Evolutionary conservation across 2,888 invertebrate genomes (phyloP).

Genomic region (Romanomermis culicivorax): DNA sequence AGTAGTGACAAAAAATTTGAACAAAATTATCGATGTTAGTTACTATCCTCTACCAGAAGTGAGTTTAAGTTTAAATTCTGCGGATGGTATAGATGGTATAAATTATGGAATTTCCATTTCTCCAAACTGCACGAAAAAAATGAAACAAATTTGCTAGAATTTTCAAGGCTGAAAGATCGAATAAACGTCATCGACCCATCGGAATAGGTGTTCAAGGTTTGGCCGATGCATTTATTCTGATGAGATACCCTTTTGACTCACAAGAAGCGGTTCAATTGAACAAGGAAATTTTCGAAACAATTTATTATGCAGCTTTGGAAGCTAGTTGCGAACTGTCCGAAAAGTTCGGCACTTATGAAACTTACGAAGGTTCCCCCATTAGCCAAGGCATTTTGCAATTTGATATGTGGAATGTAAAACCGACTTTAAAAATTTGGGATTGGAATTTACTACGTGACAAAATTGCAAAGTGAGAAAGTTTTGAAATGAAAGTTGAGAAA

Average conservation of each 20-base stretch:
- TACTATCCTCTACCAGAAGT: conserved; percentile 6
- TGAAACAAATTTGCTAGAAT: too few species aligned
- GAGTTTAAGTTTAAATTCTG: too few species aligned
- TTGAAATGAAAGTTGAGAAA: too few species aligned
- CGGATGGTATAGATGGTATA: too few species aligned
- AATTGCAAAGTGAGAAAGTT: conserved; percentile 44
- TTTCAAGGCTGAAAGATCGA: not conserved
- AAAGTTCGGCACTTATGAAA: conserved; percentile 5
- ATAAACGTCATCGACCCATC: conserved; percentile 6
- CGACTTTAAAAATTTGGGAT: conserved; percentile 47
- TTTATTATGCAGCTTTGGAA: conserved; percentile 8
- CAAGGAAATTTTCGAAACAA: conserved; percentile 9
- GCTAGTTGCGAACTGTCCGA: conserved; percentile 8
- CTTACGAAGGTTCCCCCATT: conserved; percentile 10
- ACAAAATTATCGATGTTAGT: conserved; percentile 10
- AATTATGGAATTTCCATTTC: too few species aligned
- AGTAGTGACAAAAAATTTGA: conserved; percentile 4
- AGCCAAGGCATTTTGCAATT: conserved; percentile 9
- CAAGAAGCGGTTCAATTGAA: conserved; percentile 7
- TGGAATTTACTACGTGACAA: conserved; percentile 60
- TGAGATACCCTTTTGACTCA: conserved; percentile 6
- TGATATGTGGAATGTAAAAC: conserved; percentile 9
- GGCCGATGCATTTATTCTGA: conserved; percentile 7
- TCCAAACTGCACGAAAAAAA: too few species aligned
- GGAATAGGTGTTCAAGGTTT: conserved; percentile 11